Conservation (phyloP, 30 jellyfish, hydroid and myxozoan species). For the Sanderia malayensis region DNA sequence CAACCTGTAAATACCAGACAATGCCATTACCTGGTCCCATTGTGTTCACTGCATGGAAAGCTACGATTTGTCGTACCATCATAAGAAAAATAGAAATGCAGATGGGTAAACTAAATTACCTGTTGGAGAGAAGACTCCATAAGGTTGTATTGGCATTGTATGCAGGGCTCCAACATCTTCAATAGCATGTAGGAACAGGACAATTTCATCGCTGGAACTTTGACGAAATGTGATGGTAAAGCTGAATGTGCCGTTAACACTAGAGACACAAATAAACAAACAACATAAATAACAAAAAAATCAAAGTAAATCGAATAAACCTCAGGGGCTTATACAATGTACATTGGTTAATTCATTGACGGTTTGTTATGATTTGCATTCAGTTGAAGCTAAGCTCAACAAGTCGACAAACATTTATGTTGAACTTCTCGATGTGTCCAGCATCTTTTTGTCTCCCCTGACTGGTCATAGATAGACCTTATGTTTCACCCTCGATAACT, state of each 20-base stretch:
- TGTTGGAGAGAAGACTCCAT: background rate
- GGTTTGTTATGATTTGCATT: no score
- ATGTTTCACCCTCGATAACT: no score
- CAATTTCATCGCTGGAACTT: background rate
- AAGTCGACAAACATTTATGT: no score
- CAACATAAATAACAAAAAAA: no score
- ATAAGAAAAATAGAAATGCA: background rate
- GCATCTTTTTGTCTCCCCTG: no score
- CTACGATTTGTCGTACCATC: background rate
- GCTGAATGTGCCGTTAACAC: background rate
- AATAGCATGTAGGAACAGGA: background rate
- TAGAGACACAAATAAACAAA: no score
- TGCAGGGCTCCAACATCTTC: slow-evolving; percentile 1
- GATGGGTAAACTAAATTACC: background rate
- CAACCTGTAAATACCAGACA: background rate
- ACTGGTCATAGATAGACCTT: no score
- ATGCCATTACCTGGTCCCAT: background rate
- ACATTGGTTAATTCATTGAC: no score
- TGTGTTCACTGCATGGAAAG: background rate
- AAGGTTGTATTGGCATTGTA: background rate
- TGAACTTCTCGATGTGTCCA: no score
- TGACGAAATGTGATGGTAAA: background rate
- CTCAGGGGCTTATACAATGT: no score
- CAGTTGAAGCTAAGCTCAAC: no score
- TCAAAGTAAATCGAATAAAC: no score